Evolutionary conservation across 2,113 vertebrate genomes (phyloP).

Genomic region (Tursiops truncatus): DNA sequence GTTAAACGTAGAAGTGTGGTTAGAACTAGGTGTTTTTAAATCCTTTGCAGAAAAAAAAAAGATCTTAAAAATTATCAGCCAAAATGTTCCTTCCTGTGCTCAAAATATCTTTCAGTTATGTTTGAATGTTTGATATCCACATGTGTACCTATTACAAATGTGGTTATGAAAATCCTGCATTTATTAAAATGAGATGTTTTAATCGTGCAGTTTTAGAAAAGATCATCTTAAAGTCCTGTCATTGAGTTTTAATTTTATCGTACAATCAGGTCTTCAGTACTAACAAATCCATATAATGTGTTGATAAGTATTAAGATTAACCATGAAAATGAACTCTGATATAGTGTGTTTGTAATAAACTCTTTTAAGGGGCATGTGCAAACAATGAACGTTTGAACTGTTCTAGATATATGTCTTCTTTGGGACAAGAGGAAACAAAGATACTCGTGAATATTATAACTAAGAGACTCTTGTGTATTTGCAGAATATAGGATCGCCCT

Average conservation of each 20-base stretch:
- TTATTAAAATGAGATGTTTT: not conserved
- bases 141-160: not conserved
- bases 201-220: not conserved
- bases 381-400: not conserved
- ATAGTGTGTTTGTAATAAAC: not conserved
- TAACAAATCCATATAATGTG: accelerated
- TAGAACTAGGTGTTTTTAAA: not conserved
- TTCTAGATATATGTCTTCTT: accelerated
- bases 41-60: not conserved
- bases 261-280: not conserved
- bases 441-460: not conserved
- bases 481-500: not conserved
- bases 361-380: not conserved
- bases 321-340: not conserved
- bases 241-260: not conserved
- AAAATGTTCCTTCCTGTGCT: not conserved
- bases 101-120: not conserved
- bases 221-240: not conserved
- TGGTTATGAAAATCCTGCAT: not conserved
- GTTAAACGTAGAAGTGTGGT: not conserved
- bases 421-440: too few species aligned
- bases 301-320: not conserved
- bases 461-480: not conserved
- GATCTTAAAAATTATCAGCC: not conserved
- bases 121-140: not conserved